Base-by-base conservation (phyloP, 2,113 vertebrate genomes). In the Numida meleagris region DNA sequence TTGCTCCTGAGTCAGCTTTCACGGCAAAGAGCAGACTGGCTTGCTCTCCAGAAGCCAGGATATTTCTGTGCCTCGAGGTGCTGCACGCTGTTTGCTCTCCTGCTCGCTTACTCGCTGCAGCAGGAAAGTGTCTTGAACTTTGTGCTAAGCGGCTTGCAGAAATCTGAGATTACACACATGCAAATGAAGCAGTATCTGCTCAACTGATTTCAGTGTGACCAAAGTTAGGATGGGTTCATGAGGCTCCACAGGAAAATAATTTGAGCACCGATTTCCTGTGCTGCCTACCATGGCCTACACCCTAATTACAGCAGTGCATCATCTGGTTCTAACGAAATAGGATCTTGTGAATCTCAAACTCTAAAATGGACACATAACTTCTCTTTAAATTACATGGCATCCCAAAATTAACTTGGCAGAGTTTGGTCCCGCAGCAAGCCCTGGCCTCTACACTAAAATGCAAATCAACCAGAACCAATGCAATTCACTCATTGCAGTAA, bases 171-270 rank as follows among this genome's bases (percentile, higher is more conserved):
- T 70, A 91, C 71, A 42, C 4, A 3, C 38, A 6, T 38, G 45
- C 15, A 46, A 66, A 76, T 17, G 55, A 75, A 75, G 57, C 29
- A 25, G 63, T 82, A 33, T 76, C 79, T 63, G 61, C 84, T 92
- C 89, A 59, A 40, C 84, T 63, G 43, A 88, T 87, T 95, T 87
- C 78, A 89, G 68, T 48, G 50, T 74, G 58, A 14, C 63, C 78
- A 85, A 76, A 87, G 36, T 57, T 81, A 57, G 68, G 81, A n/a
- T 25, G 57, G n/a, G 58, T 76, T 70, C 10, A 0, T 53, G 73
- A 77, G 58, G 24, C 72, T 76, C 33, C 48, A 29, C 10, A 6
- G 74, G 36, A 82, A 87, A 84, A 81, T 45, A 57, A 65, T 1
- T 12, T 40, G 31, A 82, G 70, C 12, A 4, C 27, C 20, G 36